Evolutionary conservation across 2,888 invertebrate genomes (phyloP).

Genomic region (Lottia gigantea): DNA sequence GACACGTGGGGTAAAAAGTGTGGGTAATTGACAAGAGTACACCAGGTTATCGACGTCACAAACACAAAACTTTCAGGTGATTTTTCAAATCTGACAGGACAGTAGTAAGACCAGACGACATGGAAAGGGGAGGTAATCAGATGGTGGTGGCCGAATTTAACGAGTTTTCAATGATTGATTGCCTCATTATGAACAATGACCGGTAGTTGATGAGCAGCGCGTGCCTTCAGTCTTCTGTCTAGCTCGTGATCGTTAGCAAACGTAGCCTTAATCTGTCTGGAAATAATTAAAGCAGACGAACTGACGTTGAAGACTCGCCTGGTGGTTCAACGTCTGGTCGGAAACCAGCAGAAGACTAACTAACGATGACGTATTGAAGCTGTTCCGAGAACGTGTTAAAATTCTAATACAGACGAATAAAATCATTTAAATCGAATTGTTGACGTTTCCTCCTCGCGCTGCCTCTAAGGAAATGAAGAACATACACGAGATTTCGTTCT

Average conservation of each 20-base stretch:
- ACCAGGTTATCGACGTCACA: neutral
- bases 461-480: constrained; percentile 14
- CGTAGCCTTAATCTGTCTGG: too few species aligned
- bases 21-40: neutral
- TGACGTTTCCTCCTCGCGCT: constrained; percentile 10
- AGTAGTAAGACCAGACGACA: neutral
- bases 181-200: too few species aligned
- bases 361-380: neutral
- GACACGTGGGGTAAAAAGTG: too few species aligned
- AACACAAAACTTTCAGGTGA: neutral
- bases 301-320: too few species aligned
- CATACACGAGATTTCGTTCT: constrained; percentile 17
- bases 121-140: too few species aligned
- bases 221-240: too few species aligned
- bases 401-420: neutral
- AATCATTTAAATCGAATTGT: constrained; percentile 6
- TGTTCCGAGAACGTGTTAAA: constrained; percentile 3
- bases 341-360: neutral
- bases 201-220: too few species aligned
- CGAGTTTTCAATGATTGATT: too few species aligned
- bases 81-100: constrained; percentile 7
- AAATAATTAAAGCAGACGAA: too few species aligned
- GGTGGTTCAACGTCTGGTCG: too few species aligned
- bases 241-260: too few species aligned
- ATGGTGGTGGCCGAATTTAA: too few species aligned